phyloP scores from a whole-genome alignment of 2,888 invertebrate species.

The Leistus spinibarbis region DNA sequence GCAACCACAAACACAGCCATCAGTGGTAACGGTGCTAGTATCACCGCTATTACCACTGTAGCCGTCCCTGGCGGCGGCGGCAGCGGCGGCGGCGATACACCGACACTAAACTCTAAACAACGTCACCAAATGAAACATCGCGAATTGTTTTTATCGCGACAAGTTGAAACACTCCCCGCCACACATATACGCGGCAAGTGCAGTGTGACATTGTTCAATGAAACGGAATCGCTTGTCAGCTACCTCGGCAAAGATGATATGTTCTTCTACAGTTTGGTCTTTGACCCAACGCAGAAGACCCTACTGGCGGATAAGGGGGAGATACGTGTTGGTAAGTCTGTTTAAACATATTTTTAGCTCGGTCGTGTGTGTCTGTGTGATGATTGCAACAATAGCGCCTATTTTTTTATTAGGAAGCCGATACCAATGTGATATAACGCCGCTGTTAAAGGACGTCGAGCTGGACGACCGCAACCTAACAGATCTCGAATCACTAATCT shows the following conservation, averaged over 20 bases:
- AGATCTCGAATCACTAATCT: slow-evolving; percentile 89
- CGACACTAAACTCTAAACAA: slow-evolving; percentile 80
- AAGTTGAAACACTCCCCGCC: slow-evolving; percentile 97
- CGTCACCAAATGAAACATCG: slow-evolving; percentile 96
- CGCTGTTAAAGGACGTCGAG: slow-evolving; percentile 76
- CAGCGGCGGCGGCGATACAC: slow-evolving; percentile 55
- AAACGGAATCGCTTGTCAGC: slow-evolving; percentile 95
- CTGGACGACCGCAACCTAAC: slow-evolving; percentile 48
- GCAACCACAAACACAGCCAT: not conserved
- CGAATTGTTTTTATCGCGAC: slow-evolving; percentile 96
- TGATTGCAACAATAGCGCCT: not conserved
- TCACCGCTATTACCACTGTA: slow-evolving; percentile 4
- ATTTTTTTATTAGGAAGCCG: slow-evolving; percentile 69
- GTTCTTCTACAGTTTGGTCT: slow-evolving; percentile 99
- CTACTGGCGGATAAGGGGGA: slow-evolving; percentile 98
- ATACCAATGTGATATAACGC: slow-evolving; percentile 94
- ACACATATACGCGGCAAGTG: slow-evolving; percentile 99
- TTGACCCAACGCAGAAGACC: slow-evolving; percentile 99
- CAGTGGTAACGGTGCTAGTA: not conserved
- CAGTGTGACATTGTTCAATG: slow-evolving; percentile 97
- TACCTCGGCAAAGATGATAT: slow-evolving; percentile 98
- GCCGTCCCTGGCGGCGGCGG: slow-evolving; percentile 38
- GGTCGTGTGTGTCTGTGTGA: not conserved
- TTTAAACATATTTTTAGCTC: too few species aligned
- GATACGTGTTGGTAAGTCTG: slow-evolving; percentile 67